Evolutionary conservation across 1,140 invertebrate species (phyloP).

Genomic region (Notospermus geniculatus): DNA sequence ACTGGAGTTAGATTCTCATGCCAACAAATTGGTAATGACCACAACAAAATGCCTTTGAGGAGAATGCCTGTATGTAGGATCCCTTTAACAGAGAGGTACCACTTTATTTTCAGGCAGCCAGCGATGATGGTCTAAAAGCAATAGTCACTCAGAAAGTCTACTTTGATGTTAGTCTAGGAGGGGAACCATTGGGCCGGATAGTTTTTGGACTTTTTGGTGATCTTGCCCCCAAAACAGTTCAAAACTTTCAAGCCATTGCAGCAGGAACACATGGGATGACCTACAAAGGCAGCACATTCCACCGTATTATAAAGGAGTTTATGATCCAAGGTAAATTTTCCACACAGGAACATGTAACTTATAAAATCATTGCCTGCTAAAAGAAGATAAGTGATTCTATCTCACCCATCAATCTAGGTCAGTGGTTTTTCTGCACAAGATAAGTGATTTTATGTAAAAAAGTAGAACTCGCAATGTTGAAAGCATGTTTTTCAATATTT

Average conservation of each 20-base stretch:
- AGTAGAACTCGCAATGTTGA: no score
- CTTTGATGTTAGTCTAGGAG: constrained; percentile 42
- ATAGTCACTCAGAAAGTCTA: constrained; percentile 41
- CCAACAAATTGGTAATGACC: no score
- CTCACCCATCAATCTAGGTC: neutral
- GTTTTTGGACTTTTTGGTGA: constrained; percentile 50
- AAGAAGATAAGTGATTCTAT: neutral
- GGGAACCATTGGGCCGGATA: constrained; percentile 37
- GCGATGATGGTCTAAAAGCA: constrained; percentile 12
- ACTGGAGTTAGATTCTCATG: no score
- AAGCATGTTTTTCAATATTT: no score
- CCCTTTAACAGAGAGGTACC: no score
- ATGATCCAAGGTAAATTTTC: constrained; percentile 52
- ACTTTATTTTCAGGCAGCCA: no score
- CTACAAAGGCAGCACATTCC: constrained; percentile 48
- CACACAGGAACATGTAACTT: no score
- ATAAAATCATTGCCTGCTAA: neutral
- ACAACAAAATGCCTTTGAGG: no score
- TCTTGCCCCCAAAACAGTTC: constrained; percentile 40
- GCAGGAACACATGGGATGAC: constrained; percentile 32
- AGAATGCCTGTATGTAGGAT: no score
- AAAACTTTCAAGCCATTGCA: constrained; percentile 44
- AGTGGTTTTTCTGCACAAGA: no score
- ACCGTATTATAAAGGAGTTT: constrained; percentile 50
- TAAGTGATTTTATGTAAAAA: no score